phyloP scores from a whole-genome alignment of 2,797 vertebrate genomes.

The Liasis olivaceus region DNA sequence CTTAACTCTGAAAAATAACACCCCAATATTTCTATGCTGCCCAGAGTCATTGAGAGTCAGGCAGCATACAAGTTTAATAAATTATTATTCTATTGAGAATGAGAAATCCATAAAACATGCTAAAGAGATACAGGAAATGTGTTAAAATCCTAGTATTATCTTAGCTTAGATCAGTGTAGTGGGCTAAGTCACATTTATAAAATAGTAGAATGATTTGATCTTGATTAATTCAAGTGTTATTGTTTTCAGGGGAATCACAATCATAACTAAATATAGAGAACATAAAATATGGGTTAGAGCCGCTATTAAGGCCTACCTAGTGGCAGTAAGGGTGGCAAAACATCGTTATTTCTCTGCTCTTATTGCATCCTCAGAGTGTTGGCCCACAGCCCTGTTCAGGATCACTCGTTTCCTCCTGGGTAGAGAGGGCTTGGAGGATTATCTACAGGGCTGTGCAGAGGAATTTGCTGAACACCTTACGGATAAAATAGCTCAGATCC shows the following conservation, averaged over 20 bases:
- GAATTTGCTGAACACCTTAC: too few relatives aligned
- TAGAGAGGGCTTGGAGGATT: too few relatives aligned
- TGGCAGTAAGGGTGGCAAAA: too few relatives aligned
- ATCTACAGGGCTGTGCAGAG: too few relatives aligned
- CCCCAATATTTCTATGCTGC: not conserved
- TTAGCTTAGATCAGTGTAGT: not conserved
- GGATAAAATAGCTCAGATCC: too few relatives aligned
- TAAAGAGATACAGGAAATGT: not conserved
- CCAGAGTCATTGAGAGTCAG: not conserved
- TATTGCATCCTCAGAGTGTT: too few relatives aligned
- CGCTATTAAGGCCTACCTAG: too few relatives aligned
- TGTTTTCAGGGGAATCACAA: not conserved
- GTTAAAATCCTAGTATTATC: not conserved
- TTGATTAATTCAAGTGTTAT: not conserved
- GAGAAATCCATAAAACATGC: not conserved
- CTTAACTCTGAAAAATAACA: not conserved
- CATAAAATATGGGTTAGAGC: not conserved
- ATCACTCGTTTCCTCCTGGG: too few relatives aligned
- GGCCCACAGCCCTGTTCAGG: too few relatives aligned
- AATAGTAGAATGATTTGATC: not conserved
- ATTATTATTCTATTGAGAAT: not conserved
- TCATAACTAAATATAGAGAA: slow-evolving; percentile 9
- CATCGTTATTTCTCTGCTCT: too few relatives aligned
- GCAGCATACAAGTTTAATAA: not conserved
- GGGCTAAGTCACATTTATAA: not conserved